phyloP scores from a whole-genome alignment of 2,797 vertebrate species.

The Carapus acus region DNA sequence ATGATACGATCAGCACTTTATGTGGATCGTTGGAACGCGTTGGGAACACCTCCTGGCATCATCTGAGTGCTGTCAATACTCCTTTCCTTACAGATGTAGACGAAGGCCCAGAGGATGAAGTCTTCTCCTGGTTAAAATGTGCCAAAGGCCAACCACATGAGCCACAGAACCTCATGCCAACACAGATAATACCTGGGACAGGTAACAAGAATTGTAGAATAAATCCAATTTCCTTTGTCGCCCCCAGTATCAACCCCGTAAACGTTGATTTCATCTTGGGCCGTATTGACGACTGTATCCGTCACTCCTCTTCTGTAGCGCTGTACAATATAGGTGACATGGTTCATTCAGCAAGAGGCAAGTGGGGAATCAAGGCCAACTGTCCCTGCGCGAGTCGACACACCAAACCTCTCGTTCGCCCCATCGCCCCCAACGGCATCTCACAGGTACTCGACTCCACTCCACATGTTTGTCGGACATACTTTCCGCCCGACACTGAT shows the following conservation, averaged over 20 bases:
- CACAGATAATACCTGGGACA: conserved; percentile 98
- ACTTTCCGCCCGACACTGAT: conserved; percentile 2
- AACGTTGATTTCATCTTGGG: not conserved
- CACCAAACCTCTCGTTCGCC: conserved; percentile 85
- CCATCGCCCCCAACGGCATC: conserved; percentile 91
- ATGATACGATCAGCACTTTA: not conserved
- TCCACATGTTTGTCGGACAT: conserved; percentile 3
- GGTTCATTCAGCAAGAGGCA: conserved; percentile 96
- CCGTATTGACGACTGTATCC: not conserved
- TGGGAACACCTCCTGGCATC: too few species aligned
- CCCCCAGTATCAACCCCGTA: too few species aligned
- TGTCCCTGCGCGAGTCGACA: conserved; percentile 95
- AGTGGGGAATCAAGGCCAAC: conserved; percentile 99
- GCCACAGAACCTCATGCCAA: conserved; percentile 98
- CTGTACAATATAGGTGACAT: conserved; percentile 99
- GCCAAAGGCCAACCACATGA: conserved; percentile 98
- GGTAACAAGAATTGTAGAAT: conserved; percentile 69
- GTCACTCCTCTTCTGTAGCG: conserved; percentile 65
- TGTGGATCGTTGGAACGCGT: not conserved
- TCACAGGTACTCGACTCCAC: conserved; percentile 82
- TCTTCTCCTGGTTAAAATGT: conserved; percentile 98
- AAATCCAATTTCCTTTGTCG: too few species aligned
- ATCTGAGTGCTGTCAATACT: not conserved
- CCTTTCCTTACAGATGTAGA: conserved; percentile 77
- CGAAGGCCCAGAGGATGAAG: conserved; percentile 88